A percentile compares a stretch with the other conserved stretches of the same genome.
phyloP scores from a whole-genome alignment of 1,140 invertebrate species.

The Lepidurus arcticus region DNA sequence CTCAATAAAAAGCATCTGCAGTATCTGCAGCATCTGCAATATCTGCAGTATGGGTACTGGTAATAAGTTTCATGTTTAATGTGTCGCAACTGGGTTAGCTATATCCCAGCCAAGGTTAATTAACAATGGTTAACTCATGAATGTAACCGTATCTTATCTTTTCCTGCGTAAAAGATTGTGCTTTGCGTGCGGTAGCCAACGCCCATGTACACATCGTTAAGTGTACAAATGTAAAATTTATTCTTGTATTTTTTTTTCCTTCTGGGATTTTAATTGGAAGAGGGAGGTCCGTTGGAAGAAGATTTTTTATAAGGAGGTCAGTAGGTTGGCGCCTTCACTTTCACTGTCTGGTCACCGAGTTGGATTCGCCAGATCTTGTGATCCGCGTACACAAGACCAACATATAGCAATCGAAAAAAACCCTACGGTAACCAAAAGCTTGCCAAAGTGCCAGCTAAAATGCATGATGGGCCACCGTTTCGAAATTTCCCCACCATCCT shows the following conservation, averaged over 20 bases:
- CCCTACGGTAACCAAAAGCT: not conserved
- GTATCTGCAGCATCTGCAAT: too few relatives aligned
- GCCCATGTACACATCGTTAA: not conserved
- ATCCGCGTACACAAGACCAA: not conserved
- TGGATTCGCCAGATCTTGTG: not conserved
- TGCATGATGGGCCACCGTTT: not conserved
- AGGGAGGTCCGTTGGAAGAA: not conserved
- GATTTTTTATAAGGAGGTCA: constrained; percentile 1
- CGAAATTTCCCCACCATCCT: not conserved
- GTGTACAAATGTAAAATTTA: not conserved
- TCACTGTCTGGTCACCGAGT: not conserved
- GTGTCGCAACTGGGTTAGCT: too few relatives aligned
- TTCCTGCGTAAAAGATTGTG: too few relatives aligned
- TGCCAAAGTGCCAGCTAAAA: not conserved
- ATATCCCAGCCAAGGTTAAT: too few relatives aligned
- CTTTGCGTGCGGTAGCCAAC: too few relatives aligned
- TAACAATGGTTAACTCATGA: too few relatives aligned
- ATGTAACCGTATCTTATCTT: too few relatives aligned
- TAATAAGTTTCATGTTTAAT: too few relatives aligned
- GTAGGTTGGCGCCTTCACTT: constrained; percentile 1
- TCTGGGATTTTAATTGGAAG: not conserved
- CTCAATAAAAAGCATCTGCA: too few relatives aligned
- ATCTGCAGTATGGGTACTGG: too few relatives aligned
- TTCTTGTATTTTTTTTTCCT: not conserved
- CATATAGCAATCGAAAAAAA: not conserved